Evolutionary conservation across 2,888 invertebrate species (phyloP), one percentile per base, ranked within the genome.

Genomic region (Cheilosia impressa): DNA sequence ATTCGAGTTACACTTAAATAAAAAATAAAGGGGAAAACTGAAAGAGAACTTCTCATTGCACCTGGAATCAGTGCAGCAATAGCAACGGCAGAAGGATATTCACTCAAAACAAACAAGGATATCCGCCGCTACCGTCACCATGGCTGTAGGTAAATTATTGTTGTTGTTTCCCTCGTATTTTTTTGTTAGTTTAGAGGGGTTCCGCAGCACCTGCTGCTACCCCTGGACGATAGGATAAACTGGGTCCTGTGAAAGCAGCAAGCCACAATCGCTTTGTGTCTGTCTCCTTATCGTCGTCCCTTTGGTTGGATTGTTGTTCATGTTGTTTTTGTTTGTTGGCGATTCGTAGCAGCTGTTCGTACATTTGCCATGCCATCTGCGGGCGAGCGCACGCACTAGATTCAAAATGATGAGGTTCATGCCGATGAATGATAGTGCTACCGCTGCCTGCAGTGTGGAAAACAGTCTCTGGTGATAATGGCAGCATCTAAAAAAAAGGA

Each of bases 331-430:
- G 62, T 45, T 65, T 73, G 22, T 27, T 65, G 55, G 80, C 65
- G n/a, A 84, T 84, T 1, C 72, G 76, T 13, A 76, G 75, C 76
- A 85, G 80, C 71, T 77, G 85, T 68, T 85, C 76, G n/a, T 85
- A 85, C 66, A 85, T 80, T 80, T 85, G 71, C 80, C 72, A 85
- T 72, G 85, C 85, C 85, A 80, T 72, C 76, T 80, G 76, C 43
- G 85, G 85, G 10, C 80, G 85, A 53, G 73, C 66, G 10, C 85
- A 85, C 3, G 62, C 72, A 80, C 85, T 85, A 27, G 85, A 77
- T 47, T 85, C 85, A 6, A 76, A 57, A 6, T 62, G 13, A 24
- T 76, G 19, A 2, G 60, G 66, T 76, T 85, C 63, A 34, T 75
- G 71, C n/a, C 71, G 52, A 31, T 80, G 47, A 10, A 43, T 34